These are phyloP conservation scores for Thymelicus acteon DNA, from an alignment of 2,888 invertebrate species.

Conservation along the genomic window DNA sequence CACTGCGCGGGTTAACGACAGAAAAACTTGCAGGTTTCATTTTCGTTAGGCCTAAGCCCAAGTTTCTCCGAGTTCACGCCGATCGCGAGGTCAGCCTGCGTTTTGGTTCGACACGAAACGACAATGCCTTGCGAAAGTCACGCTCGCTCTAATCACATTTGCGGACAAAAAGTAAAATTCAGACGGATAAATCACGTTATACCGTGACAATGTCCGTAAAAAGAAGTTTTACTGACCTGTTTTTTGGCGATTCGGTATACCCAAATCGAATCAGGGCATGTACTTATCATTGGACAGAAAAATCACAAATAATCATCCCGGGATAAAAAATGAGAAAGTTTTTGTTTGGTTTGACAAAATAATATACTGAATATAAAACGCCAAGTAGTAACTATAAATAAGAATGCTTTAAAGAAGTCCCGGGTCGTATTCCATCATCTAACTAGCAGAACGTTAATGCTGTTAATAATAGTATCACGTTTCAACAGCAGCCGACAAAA, in stretches of 20 bases:
- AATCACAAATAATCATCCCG: too few relatives aligned
- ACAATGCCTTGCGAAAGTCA: constrained; percentile 79
- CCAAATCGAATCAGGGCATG: background rate
- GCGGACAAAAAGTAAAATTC: constrained; percentile 64
- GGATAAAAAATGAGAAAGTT: too few relatives aligned
- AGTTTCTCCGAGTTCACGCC: constrained; percentile 41
- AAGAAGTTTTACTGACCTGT: constrained; percentile 35
- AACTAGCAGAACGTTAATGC: too few relatives aligned
- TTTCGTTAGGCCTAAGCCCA: constrained; percentile 43
- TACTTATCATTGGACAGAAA: background rate
- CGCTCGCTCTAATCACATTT: constrained; percentile 70
- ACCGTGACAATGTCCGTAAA: constrained; percentile 51
- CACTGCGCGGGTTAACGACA: background rate
- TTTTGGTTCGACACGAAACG: constrained; percentile 75
- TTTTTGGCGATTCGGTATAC: constrained; percentile 1
- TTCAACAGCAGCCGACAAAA: too few relatives aligned
- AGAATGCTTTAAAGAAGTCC: too few relatives aligned
- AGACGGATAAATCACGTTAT: constrained; percentile 61
- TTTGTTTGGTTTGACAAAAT: too few relatives aligned
- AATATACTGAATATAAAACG: too few relatives aligned
- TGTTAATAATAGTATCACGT: too few relatives aligned
- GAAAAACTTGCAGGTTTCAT: constrained; percentile 39
- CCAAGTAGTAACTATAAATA: too few relatives aligned
- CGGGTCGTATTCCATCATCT: too few relatives aligned
- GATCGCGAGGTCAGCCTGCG: constrained; percentile 69